phyloP scores from a whole-genome alignment of 2,797 vertebrate genomes.

The Rousettus madagascariensis region DNA sequence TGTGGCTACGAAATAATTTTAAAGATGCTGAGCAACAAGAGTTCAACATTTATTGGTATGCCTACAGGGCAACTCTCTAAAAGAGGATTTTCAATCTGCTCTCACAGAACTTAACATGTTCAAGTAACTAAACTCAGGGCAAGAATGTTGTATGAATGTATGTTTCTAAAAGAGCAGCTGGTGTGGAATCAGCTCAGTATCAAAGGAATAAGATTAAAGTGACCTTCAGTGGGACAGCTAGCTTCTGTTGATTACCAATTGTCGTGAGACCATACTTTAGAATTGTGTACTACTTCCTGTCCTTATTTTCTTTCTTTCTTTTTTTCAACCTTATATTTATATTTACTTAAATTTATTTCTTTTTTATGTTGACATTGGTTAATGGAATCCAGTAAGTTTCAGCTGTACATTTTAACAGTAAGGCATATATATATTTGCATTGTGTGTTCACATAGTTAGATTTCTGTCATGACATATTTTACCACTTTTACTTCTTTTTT shows the following conservation, averaged over 20 bases:
- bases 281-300: background rate
- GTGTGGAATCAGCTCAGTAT: background rate
- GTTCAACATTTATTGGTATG: background rate
- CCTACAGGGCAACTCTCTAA: background rate
- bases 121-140: background rate
- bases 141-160: background rate
- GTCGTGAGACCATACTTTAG: background rate
- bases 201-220: conserved; percentile 42
- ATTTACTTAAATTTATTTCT: too few relatives aligned
- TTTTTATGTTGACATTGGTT: too few relatives aligned
- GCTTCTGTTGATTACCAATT: conserved; percentile 46
- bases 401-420: too few relatives aligned
- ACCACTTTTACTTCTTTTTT: background rate
- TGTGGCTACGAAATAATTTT: background rate
- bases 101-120: background rate
- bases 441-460: too few relatives aligned
- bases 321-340: too few relatives aligned
- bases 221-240: background rate
- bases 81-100: conserved; percentile 9
- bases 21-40: background rate
- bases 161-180: conserved; percentile 47
- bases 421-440: too few relatives aligned
- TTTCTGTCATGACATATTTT: too few relatives aligned
- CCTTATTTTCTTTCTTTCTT: background rate
- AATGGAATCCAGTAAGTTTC: too few relatives aligned